phyloP scores from a whole-genome alignment of 2,797 vertebrate species.

The Epinephelus malabaricus region DNA sequence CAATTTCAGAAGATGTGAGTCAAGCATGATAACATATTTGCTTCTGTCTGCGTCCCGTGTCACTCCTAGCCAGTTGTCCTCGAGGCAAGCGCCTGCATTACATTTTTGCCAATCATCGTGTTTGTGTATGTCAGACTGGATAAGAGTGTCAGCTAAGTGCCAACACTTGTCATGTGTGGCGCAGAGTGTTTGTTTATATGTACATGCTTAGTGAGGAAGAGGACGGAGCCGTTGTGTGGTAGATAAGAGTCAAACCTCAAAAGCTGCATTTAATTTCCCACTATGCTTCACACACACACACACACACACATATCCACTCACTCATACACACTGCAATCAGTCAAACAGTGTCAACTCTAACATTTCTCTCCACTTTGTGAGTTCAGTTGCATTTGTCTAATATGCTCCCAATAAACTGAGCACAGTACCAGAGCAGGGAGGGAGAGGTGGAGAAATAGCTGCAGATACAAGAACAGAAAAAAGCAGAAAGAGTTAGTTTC shows the following conservation, averaged over 20 bases:
- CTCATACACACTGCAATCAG: conserved; percentile 55
- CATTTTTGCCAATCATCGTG: conserved; percentile 30
- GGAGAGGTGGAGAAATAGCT: conserved; percentile 49
- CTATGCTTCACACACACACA: not conserved
- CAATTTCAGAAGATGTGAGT: conserved; percentile 61
- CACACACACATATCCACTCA: not conserved
- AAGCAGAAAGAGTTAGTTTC: conserved; percentile 29
- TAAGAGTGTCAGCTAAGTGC: conserved; percentile 12
- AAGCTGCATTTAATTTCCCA: conserved; percentile 26
- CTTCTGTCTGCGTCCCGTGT: conserved; percentile 32
- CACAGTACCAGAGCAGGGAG: conserved; percentile 16
- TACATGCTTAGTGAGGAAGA: not conserved
- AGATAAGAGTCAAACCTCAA: conserved; percentile 17
- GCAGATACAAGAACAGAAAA: conserved; percentile 45
- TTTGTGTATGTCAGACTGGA: conserved; percentile 38
- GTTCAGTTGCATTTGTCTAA: conserved; percentile 53
- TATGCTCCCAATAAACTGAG: conserved; percentile 59
- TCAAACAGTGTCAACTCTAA: conserved; percentile 50
- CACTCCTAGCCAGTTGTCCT: conserved; percentile 34
- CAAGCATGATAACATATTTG: conserved; percentile 57
- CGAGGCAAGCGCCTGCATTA: conserved; percentile 38
- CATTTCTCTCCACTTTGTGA: conserved; percentile 46
- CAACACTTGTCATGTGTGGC: conserved; percentile 13
- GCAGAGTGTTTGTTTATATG: conserved; percentile 7
- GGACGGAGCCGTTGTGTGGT: not conserved